These are phyloP conservation scores for Gobionotothen gibberifrons DNA, from an alignment of 2,797 vertebrate genomes.

Conservation along the genomic window DNA sequence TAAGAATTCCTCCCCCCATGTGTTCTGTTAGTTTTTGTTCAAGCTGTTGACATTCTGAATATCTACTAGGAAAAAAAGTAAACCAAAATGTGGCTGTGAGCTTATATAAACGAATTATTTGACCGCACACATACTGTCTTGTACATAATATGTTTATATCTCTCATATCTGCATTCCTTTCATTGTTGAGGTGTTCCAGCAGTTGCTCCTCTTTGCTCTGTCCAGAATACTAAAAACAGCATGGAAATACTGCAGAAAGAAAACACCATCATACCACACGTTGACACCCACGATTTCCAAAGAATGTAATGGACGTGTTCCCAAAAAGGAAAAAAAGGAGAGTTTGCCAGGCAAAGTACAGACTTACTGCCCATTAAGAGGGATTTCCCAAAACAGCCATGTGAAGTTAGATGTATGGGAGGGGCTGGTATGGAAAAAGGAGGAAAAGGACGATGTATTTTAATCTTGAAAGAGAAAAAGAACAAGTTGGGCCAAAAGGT, in stretches of 20 bases:
- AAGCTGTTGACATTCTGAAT: conserved; percentile 19
- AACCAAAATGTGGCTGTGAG: background rate
- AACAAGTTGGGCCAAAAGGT: conserved; percentile 71
- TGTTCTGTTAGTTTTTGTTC: conserved; percentile 26
- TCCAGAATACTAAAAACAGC: conserved; percentile 64
- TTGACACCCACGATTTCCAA: conserved; percentile 81
- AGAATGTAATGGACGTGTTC: conserved; percentile 77
- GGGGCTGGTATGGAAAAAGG: conserved; percentile 72
- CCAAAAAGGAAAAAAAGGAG: conserved; percentile 68
- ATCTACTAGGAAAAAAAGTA: conserved; percentile 16
- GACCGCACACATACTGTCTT: conserved; percentile 34
- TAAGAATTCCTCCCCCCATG: conserved; percentile 11
- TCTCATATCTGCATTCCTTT: conserved; percentile 72
- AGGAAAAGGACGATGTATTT: conserved; percentile 64
- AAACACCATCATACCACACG: conserved; percentile 73
- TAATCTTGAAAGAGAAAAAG: conserved; percentile 68
- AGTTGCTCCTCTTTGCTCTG: conserved; percentile 54
- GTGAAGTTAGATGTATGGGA: conserved; percentile 69
- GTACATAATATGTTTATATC: conserved; percentile 46
- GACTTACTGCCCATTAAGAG: conserved; percentile 73
- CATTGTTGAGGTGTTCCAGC: conserved; percentile 70
- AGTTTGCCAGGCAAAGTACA: conserved; percentile 72
- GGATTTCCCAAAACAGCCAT: conserved; percentile 81
- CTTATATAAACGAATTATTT: conserved; percentile 20
- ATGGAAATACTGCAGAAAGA: conserved; percentile 71